phyloP scores from a whole-genome alignment of 1,140 invertebrate genomes.

The Eurosta solidaginis region DNA sequence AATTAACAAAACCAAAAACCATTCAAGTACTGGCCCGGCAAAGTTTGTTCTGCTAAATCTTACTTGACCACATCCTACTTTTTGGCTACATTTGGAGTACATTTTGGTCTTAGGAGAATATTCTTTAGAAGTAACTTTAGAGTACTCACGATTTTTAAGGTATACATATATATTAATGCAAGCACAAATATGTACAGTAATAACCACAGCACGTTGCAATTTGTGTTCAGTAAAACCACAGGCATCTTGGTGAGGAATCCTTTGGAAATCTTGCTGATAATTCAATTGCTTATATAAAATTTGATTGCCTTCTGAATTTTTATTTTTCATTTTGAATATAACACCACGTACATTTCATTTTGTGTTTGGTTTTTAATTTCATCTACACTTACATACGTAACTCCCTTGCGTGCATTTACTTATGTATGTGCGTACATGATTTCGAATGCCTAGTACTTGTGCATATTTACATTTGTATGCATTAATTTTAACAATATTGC shows the following conservation, averaged over 20 bases:
- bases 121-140: too few relatives aligned
- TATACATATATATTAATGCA: not conserved
- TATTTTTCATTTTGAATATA: not conserved
- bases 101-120: too few relatives aligned
- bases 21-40: too few relatives aligned
- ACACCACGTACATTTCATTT: not conserved
- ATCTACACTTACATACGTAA: too few relatives aligned
- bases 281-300: constrained; percentile 15
- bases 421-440: too few relatives aligned
- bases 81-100: too few relatives aligned
- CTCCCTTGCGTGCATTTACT: too few relatives aligned
- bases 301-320: not conserved
- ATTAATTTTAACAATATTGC: not conserved
- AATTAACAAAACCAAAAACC: too few relatives aligned
- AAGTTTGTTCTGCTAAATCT: too few relatives aligned
- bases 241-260: not conserved
- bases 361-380: not conserved
- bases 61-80: too few relatives aligned
- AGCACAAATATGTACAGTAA: not conserved
- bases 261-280: constrained; percentile 13
- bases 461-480: not conserved
- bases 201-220: not conserved
- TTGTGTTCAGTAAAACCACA: not conserved
- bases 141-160: too few relatives aligned
- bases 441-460: not conserved